Conservation (phyloP, 1,140 invertebrate species). For the Semibalanus balanoides region DNA sequence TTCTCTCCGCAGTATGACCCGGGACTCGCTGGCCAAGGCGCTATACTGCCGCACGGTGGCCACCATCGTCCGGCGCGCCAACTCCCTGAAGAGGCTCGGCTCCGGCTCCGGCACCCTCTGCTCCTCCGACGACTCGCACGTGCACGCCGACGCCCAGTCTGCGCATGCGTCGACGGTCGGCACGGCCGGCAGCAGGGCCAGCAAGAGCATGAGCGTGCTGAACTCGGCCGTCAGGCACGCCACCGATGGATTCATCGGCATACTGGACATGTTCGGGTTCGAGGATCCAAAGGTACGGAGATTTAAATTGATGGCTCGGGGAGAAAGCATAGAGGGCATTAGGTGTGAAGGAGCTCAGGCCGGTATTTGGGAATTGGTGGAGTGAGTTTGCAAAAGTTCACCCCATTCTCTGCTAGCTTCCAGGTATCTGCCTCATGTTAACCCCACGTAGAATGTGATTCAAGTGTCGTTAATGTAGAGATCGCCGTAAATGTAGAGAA, state of each 20-base stretch:
- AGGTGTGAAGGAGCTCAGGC: no score
- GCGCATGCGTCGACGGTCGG: conserved; percentile 75
- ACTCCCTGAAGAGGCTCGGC: conserved; percentile 73
- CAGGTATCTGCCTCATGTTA: no score
- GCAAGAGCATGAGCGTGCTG: conserved; percentile 61
- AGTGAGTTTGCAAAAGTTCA: no score
- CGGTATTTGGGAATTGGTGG: no score
- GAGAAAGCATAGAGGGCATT: no score
- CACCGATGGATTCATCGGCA: conserved; percentile 89
- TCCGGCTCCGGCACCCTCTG: conserved; percentile 65
- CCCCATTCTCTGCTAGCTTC: no score
- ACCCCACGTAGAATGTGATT: no score
- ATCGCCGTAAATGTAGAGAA: no score
- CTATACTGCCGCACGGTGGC: conserved; percentile 88
- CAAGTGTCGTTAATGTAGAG: no score
- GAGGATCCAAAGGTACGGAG: conserved; percentile 42
- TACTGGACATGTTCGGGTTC: conserved; percentile 91
- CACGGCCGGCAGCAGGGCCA: conserved; percentile 67
- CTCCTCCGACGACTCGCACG: conserved; percentile 3
- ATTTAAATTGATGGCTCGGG: no score
- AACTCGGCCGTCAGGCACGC: conserved; percentile 83
- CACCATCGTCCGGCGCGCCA: conserved; percentile 79
- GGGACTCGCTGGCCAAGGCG: conserved; percentile 80
- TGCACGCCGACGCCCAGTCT: conserved; percentile 30
- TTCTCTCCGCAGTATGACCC: not conserved